Evolutionary conservation across 2,797 vertebrate genomes (phyloP).

Genomic region (Apodemus agrarius): DNA sequence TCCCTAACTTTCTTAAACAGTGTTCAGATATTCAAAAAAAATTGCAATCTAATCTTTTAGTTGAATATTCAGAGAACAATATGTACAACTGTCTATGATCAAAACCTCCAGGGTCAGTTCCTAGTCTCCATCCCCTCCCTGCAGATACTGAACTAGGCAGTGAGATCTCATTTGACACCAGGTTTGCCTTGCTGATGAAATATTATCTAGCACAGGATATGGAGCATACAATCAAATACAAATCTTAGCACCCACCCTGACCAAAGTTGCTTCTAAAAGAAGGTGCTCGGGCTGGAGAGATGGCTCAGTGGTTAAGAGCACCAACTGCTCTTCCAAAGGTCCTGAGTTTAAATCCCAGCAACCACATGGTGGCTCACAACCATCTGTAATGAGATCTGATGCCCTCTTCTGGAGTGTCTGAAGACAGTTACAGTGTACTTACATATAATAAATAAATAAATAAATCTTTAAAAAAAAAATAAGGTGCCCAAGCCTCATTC

Average conservation of each 20-base stretch:
- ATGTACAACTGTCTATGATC: neutral
- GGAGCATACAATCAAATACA: neutral
- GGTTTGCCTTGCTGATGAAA: neutral
- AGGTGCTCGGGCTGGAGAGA: too few species aligned
- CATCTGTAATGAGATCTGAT: too few species aligned
- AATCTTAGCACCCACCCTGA: neutral
- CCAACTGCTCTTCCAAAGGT: too few species aligned
- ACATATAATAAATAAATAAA: too few species aligned
- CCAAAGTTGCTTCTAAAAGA: neutral
- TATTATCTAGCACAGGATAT: neutral
- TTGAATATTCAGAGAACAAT: neutral
- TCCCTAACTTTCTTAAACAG: constrained; percentile 8
- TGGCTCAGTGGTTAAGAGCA: too few species aligned
- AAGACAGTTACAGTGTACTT: too few species aligned
- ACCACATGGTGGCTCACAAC: too few species aligned
- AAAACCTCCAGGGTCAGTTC: neutral
- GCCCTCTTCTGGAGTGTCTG: too few species aligned
- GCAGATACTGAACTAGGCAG: neutral
- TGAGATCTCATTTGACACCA: neutral
- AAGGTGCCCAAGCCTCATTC: neutral
- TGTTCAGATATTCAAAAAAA: neutral
- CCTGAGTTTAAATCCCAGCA: too few species aligned
- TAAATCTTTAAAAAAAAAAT: too few species aligned
- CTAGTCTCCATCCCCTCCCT: neutral
- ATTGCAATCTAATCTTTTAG: neutral